Evolutionary conservation across 2,888 invertebrate species (phyloP).

Genomic region (Sarcophaga variegata): DNA sequence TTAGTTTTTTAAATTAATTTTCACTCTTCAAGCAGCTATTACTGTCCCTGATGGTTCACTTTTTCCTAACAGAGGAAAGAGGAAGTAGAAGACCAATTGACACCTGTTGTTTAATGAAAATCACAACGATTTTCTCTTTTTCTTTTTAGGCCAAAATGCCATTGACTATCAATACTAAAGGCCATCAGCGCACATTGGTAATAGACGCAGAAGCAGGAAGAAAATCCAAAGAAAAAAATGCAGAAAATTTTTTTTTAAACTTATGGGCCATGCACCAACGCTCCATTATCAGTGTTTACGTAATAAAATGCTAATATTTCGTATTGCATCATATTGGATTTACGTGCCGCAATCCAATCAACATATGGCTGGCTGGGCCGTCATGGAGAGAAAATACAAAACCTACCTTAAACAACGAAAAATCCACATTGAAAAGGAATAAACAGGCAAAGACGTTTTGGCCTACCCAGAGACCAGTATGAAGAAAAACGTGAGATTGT

Average conservation of each 20-base stretch:
- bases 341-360: conserved; percentile 18
- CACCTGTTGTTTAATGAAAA: no score
- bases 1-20: no score
- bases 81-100: no score
- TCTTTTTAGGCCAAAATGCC: background rate
- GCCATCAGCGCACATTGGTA: background rate
- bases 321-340: conserved; percentile 49
- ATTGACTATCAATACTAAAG: conserved; percentile 19
- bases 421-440: background rate
- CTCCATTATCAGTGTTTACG: conserved; percentile 52
- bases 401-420: background rate
- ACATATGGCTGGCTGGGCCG: conserved; percentile 19
- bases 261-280: conserved; percentile 36
- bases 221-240: background rate
- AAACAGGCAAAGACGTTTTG: background rate
- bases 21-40: no score
- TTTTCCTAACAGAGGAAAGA: no score
- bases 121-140: no score
- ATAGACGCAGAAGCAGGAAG: background rate
- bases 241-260: conserved; percentile 24
- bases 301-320: conserved; percentile 60
- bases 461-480: conserved; percentile 35
- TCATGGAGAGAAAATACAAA: background rate
- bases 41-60: no score
- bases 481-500: conserved; percentile 61